Base-by-base conservation (phyloP, 2,797 vertebrate species). In the Sphenodon punctatus region DNA sequence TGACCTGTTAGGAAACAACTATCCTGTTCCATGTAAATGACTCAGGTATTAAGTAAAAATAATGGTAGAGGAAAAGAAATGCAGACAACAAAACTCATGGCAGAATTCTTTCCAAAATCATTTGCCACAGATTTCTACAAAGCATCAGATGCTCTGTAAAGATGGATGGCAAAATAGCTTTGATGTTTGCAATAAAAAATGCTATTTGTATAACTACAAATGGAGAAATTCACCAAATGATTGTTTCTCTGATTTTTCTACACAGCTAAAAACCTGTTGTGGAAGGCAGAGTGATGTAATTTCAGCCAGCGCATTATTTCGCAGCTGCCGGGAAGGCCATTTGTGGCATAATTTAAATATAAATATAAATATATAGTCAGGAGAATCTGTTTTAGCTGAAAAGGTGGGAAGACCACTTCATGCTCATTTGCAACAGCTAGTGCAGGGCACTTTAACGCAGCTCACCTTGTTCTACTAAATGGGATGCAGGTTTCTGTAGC, bases 341-440 rank as follows among this genome's bases (percentile, higher is more conserved):
- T 95, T 95, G 94, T 89, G 93, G 93, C 85, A 92, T 87, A 94
- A 96, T 96, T 96, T 95, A 95, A 94, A 93, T 91, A 95, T 95
- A 95, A 94, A 93, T 91, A 95, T 95, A 95, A 94, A 90, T 94
- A 93, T 91, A 94, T 56, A 80, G 88, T 88, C 85, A 91, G 94
- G 92, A 93, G 88, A 93, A 91, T 92, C 90, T 88, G 87, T 89
- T 95, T 95, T 92, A 88, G 86, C 88, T 94, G 85, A 75, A 91
- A 93, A 94, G 90, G 90, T 90, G 79, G 78, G 75, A 92, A 93
- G 89, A 86, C 90, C 89, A 91, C 86, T 95, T 89, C 76, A 56
- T 88, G 88, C 89, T 11, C 90, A 79, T 56, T 83, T 75, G 75
- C 81, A 80, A 91, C 69, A 92, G 85, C 64, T 55, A 66, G 64